Base-by-base conservation (phyloP, 2,797 vertebrate genomes). In the Mus spretus region DNA sequence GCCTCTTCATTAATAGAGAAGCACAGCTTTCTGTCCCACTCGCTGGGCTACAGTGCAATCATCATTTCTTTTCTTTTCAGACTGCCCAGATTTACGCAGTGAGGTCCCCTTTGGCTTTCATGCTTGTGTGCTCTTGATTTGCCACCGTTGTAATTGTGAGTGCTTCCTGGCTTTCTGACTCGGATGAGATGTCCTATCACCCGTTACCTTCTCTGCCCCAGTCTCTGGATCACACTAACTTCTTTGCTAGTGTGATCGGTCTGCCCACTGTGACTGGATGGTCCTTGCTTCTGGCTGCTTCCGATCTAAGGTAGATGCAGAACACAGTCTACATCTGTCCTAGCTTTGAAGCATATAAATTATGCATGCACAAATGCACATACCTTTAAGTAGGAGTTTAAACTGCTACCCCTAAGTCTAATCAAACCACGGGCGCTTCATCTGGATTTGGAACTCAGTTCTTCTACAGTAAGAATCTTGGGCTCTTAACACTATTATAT, bases 181-280 rank as follows among this genome's bases (percentile, higher is more conserved):
- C 24, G 88, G 81, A 80, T 34, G 47, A 86, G 44, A 31, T 47
- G 37, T 57, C 57, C 14, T 20, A 20, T 89, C 26, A 22, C 44
- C 61, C 20, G 9, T 24, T 67, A 26, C 28, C 50, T 89, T 83
- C 2, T 34, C 72, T 89, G 47, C 11, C 13, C 14, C 37, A 22
- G 20, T 63, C 47, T 65, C 75, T 94, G 44, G 89, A 47, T 74
- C 93, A 12, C 17, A 3, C 22, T 77, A 53, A 28, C 55, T 94
- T 12, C 28, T 82, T 50, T 57, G 55, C 4, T 8, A 55, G 84
- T 40, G 37, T 40, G 37, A 8, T 15, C 44, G 67, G 44, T 81
- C 20, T 70, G 57, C 26, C n/a, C 26, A 28, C 0, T 44, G 53
- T 67, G 59, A 34, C 15, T 0, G 15, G 77, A 11, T 0, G 47